These are phyloP conservation scores for Cryptops parisi DNA, from an alignment of 2,888 invertebrate genomes.

Conservation along the genomic window DNA sequence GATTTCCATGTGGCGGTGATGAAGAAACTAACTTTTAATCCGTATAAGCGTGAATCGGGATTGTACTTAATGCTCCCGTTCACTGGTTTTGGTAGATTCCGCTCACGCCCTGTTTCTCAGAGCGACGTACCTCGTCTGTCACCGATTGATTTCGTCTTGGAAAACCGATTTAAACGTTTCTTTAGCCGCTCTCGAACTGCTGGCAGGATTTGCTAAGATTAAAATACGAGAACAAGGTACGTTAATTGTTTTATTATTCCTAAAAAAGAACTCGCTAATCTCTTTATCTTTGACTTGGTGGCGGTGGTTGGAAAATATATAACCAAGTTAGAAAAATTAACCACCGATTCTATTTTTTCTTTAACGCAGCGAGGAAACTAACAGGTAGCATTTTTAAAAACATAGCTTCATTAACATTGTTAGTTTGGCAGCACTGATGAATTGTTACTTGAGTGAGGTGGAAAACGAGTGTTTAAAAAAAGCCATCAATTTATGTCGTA, in stretches of 20 bases:
- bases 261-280: too few species aligned
- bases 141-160: slow-evolving; percentile 89
- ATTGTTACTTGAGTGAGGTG: background rate
- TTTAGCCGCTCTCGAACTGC: slow-evolving; percentile 77
- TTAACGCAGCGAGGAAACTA: slow-evolving; percentile 13
- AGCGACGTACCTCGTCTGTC: slow-evolving; percentile 86
- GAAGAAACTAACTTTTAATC: too few species aligned
- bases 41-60: too few species aligned
- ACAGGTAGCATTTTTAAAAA: too few species aligned
- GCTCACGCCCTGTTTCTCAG: slow-evolving; percentile 79
- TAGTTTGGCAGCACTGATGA: too few species aligned
- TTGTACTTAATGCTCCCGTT: too few species aligned
- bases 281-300: too few species aligned
- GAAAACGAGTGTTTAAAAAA: background rate
- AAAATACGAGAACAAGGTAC: slow-evolving; percentile 78
- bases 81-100: slow-evolving; percentile 40
- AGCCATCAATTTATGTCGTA: slow-evolving; percentile 32
- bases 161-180: slow-evolving; percentile 89
- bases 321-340: too few species aligned
- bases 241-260: too few species aligned
- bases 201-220: slow-evolving; percentile 79
- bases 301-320: too few species aligned
- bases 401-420: too few species aligned
- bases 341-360: background rate
- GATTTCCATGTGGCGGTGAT: too few species aligned